phyloP scores from a whole-genome alignment of 2,888 invertebrate species.

The Dyspetes luteomarginatus region DNA sequence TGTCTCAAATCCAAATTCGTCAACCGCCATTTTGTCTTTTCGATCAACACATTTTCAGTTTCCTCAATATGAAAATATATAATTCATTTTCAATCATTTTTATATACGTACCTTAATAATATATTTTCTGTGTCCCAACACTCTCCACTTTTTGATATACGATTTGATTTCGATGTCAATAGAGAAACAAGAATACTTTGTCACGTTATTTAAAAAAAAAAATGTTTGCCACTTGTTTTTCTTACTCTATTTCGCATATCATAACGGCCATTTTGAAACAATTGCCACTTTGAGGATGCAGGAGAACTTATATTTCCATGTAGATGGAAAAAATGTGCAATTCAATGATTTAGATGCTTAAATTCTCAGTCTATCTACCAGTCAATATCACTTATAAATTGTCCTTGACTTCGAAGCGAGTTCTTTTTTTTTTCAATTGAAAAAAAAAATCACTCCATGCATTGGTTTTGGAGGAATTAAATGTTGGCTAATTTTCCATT shows the following conservation, averaged over 20 bases:
- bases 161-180: not conserved
- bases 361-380: too few relatives aligned
- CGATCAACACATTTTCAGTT: not conserved
- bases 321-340: too few relatives aligned
- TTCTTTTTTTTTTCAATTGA: too few relatives aligned
- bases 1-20: not conserved
- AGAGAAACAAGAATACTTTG: not conserved
- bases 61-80: not conserved
- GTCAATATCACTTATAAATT: too few relatives aligned
- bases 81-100: not conserved
- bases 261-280: not conserved
- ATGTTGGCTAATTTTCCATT: not conserved
- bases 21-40: not conserved
- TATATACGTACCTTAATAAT: not conserved
- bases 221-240: not conserved
- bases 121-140: not conserved
- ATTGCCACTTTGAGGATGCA: not conserved
- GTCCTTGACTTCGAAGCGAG: too few relatives aligned
- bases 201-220: not conserved
- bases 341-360: too few relatives aligned
- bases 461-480: too few relatives aligned
- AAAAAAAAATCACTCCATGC: too few relatives aligned
- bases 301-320: too few relatives aligned
- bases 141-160: not conserved
- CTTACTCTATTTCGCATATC: not conserved